Evolutionary conservation across 2,888 invertebrate species (phyloP), one percentile per base, ranked within the genome.

Genomic region (Hedychridium roseum): DNA sequence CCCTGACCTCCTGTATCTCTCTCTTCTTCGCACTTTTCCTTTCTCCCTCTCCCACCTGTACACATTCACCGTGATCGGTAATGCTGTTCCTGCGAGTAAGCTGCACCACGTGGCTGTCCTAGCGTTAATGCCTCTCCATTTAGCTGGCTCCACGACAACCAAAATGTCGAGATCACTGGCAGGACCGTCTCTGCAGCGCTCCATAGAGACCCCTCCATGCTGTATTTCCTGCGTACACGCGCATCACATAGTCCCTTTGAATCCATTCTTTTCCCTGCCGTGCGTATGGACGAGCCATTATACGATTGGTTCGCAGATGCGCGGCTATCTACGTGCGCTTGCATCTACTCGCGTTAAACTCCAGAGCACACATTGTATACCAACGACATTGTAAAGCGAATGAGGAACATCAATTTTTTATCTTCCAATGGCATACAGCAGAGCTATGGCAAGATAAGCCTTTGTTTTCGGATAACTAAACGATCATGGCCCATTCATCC

Each of bases 81-180:
- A 42, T 18, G 48, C 43, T 28, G 27, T 38, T 32, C 17, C 21
- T 31, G 35, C 56, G 47, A 18, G 54, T 45, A 60, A 57, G 39
- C 45, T 36, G 37, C 57, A 54, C 57, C 68, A 66, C 67, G 68
- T 66, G 68, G 57, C 46, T 11, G 40, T 38, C 39, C 50, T 34
- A 51, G 45, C 56, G 50, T 55, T 58, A 62, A 64, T 57, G 51
- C 49, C 58, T 55, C 60, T 62, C 52, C 57, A 57, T 55, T 64
- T 62, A 54, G 48, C 57, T 49, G 50, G 57, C 54, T 46, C 54
- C 28, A 55, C 49, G 41, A 31, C 46, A 45, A 41, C 51, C 48
- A 52, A 50, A 57, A 57, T 56, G 49, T 44, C 39, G 50, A 57
- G 50, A 57, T 47, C 58, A 41, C 51, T 43, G 46, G 50, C 38